Evolutionary conservation across 2,797 vertebrate species (phyloP), one percentile per base, ranked within the genome.

Genomic region (Acropternis orthonyx): DNA sequence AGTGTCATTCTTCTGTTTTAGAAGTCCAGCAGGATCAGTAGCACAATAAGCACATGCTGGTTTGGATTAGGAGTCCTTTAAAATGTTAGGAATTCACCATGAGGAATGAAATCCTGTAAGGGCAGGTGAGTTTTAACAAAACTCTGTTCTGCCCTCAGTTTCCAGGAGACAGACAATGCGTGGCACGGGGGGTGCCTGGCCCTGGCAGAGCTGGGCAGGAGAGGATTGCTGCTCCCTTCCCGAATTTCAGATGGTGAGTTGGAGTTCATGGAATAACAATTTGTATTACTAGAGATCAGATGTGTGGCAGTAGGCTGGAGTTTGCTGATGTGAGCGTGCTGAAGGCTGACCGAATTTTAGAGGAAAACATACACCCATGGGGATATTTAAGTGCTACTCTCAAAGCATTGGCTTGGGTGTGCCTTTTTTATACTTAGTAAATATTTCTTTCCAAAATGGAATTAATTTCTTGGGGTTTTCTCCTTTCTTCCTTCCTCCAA

Each of bases 181-280:
- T 99, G 99, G 99, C 99, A 99, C 9, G 99, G 99, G 0, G 99
- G 99, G 51, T 99, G 99, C 95, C 97, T 99, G 86, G 99, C 99
- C 5, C 97, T 99, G 93, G 99, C 99, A 7, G 99, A 99, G 89
- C 98, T 99, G 52, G 99, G 99, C 68, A 98, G 99, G 76, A 98
- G 99, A 98, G 99, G 99, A 80, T 97, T 99, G 91, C 95, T 99
- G 85, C 98, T 99, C 48, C 99, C 99, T 28, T 99, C 99, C 22
- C 98, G 99, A 34, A 98, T 99, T 26, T 79, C 98, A 30, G 98
- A 99, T 54, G 99, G 99, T 99, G 97, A 80, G 98, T 98, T 93
- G 39, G 12, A 72, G n/a, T 52, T 43, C 26, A 21, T 49, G 34
- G 66, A 79, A 66, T 87, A 36, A 34, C 34, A 14, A 10, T 80